Conservation (phyloP, 2,888 invertebrate species). For the Ophion obscuratus region DNA sequence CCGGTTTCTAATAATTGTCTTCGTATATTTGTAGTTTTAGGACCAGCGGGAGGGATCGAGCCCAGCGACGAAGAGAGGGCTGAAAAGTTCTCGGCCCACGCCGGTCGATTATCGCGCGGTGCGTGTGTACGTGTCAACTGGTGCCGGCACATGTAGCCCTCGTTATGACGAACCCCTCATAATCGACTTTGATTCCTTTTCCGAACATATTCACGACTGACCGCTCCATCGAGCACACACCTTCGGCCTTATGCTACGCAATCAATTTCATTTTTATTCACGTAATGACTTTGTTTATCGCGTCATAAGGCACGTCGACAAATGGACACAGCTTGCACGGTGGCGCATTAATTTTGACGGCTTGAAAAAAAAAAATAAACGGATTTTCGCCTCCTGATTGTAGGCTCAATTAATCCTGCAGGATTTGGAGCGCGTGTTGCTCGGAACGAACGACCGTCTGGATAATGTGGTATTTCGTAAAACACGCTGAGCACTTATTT, state of each 20-base stretch:
- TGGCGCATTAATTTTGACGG: conserved; percentile 11
- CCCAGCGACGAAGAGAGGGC: conserved; percentile 8
- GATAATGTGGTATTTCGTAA: neutral
- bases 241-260: conserved; percentile 68
- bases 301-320: conserved; percentile 73
- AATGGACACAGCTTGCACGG: conserved; percentile 75
- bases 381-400: neutral
- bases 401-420: neutral
- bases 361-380: neutral
- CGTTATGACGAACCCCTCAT: conserved; percentile 72
- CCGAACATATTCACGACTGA: conserved; percentile 69
- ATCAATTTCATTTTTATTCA: conserved; percentile 48
- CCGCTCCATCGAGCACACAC: conserved; percentile 67
- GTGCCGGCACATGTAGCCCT: conserved; percentile 62
- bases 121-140: conserved; percentile 59
- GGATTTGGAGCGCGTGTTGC: neutral
- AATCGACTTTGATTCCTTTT: conserved; percentile 72
- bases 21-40: conserved; percentile 13
- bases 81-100: conserved; percentile 1
- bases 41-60: conserved; percentile 35
- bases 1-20: neutral
- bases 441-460: too few species aligned
- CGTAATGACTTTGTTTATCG: conserved; percentile 82
- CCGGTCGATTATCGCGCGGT: conserved; percentile 48
- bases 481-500: neutral